Evolutionary conservation across 2,113 vertebrate genomes (phyloP).

Genomic region (Dolichotis patagonum): DNA sequence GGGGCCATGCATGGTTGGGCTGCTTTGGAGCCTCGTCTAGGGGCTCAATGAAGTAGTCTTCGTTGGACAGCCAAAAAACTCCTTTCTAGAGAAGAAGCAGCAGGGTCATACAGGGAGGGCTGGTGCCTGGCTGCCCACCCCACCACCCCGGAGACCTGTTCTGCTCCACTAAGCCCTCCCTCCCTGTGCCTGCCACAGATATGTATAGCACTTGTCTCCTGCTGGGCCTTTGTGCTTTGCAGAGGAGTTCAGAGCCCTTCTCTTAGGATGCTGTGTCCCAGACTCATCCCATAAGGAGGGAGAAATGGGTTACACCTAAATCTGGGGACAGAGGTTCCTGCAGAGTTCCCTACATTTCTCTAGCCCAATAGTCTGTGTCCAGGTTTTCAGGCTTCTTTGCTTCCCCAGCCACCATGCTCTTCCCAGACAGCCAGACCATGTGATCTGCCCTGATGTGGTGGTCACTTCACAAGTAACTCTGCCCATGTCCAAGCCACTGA

Average conservation of each 20-base stretch:
- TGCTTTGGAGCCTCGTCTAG: conserved; percentile 75
- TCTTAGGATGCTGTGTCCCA: not conserved
- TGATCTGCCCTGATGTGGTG: not conserved
- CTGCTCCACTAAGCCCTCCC: not conserved
- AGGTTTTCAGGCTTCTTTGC: not conserved
- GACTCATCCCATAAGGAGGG: not conserved
- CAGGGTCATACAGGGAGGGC: not conserved
- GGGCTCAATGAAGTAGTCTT: conserved; percentile 96
- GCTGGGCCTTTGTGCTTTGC: not conserved
- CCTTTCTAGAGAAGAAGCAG: conserved; percentile 88
- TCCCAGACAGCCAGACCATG: not conserved
- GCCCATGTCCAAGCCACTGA: not conserved
- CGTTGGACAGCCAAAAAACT: conserved; percentile 90
- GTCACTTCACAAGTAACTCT: not conserved
- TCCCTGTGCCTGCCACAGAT: not conserved
- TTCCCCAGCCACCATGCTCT: not conserved
- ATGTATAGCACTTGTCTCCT: not conserved
- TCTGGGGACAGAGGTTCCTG: not conserved
- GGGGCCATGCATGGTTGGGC: conserved; percentile 86
- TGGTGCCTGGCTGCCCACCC: too few species aligned
- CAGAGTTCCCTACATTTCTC: not conserved
- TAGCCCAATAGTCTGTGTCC: fast-evolving
- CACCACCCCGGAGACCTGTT: fast-evolving
- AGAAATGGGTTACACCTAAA: not conserved
- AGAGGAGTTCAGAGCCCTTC: not conserved